phyloP scores from a whole-genome alignment of 2,888 invertebrate genomes.

The Drosophila leonis region DNA sequence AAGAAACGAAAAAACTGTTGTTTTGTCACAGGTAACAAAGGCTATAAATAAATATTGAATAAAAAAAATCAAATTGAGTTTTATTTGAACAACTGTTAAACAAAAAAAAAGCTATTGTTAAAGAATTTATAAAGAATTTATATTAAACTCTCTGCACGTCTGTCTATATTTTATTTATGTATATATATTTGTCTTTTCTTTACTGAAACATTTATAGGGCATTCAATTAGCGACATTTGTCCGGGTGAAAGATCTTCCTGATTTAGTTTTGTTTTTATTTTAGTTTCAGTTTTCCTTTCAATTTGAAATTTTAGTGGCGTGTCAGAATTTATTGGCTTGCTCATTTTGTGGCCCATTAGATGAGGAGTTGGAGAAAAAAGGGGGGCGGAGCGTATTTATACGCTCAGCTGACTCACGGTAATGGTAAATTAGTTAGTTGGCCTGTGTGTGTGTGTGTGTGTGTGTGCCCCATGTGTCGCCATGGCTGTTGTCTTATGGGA shows the following conservation, averaged over 20 bases:
- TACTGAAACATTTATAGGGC: not conserved
- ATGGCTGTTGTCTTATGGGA: slow-evolving; percentile 9
- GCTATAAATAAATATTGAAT: not conserved
- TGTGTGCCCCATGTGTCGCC: not conserved
- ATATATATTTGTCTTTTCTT: too few relatives aligned
- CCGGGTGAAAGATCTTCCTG: not conserved
- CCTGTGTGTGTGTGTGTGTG: slow-evolving; percentile 1
- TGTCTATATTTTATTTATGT: too few relatives aligned
- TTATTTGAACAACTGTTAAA: not conserved
- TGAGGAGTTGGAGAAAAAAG: slow-evolving; percentile 7
- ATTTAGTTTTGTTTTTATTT: slow-evolving; percentile 2
- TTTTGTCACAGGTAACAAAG: slow-evolving; percentile 3
- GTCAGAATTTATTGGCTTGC: slow-evolving; percentile 75
- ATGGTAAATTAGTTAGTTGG: slow-evolving; percentile 53
- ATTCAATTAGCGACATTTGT: slow-evolving; percentile 3
- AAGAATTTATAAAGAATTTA: not conserved
- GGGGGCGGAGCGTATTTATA: slow-evolving; percentile 38
- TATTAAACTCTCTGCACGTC: not conserved
- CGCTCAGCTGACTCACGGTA: slow-evolving; percentile 63
- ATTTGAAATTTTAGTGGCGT: slow-evolving; percentile 66
- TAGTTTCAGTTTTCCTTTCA: slow-evolving; percentile 35
- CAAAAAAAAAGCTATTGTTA: not conserved
- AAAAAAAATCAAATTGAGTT: not conserved
- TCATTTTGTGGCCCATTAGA: slow-evolving; percentile 69
- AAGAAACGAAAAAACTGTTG: not conserved